Base-by-base conservation (phyloP, 2,797 vertebrate species). In the Syngnathus acus region DNA sequence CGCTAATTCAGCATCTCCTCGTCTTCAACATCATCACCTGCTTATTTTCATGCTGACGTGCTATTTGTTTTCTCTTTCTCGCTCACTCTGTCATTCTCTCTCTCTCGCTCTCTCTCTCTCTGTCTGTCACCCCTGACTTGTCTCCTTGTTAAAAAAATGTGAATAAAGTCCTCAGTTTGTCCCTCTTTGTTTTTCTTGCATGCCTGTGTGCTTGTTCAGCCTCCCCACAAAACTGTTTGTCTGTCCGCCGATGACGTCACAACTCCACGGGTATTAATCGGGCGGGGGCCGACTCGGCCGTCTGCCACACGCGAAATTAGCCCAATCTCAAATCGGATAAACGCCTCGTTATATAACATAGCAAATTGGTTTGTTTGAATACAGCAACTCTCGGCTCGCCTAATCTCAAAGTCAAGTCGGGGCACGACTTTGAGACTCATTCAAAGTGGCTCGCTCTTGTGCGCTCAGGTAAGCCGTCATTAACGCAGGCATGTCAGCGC, bases 111-210 rank as follows among this genome's bases (percentile, higher is more conserved):
- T n/a, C 58, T 61, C 55, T 69, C 17, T 57, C 9, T 57, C 14
- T 57, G 26, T 37, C 64, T n/a, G 32, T 32, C 32, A 32, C 32
- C 32, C 39, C 23, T 65, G 68, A 68, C 66, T 37, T 65, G 21
- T 68, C 65, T 83, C 66, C 57, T 70, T 73, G 66, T 64, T 61
- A n/a, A 65, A 73, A 72, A 55, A 55, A 55, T 37, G 39, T 69
- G 21, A 91, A 92, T 89, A 90, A 91, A 92, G 67, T 68, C 75
- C 77, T 43, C 64, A 77, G 54, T 76, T 51, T 61, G 70, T 68
- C 47, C 40, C n/a, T 75, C 21, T 59, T 65, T 62, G 68, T 74
- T 51, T 83, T 65, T 84, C 40, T 77, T 72, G 68, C 70, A 32
- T 61, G 39, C 11, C 63, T 72, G 61, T 74, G 68, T 82, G 59